These are phyloP conservation scores for Bimastos eiseni DNA, from an alignment of 2,888 invertebrate genomes.

Conservation along the genomic window DNA sequence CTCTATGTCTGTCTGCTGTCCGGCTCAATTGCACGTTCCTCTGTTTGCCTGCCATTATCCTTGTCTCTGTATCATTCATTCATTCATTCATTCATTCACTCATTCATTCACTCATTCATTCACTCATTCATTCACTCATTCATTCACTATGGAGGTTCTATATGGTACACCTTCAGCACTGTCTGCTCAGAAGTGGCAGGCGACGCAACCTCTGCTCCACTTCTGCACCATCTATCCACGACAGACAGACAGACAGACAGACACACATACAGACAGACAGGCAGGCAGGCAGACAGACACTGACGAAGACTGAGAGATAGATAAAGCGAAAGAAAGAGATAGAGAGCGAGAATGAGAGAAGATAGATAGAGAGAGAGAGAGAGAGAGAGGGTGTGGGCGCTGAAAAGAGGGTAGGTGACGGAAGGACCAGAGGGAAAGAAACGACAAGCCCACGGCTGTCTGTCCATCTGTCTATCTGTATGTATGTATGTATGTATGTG, in stretches of 20 bases:
- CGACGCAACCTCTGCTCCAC: no score
- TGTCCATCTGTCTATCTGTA: no score
- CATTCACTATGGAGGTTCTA: no score
- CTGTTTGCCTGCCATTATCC: neutral
- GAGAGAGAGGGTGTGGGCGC: neutral
- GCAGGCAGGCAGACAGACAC: slow-evolving; percentile 4
- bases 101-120: no score
- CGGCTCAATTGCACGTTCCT: no score
- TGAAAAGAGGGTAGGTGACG: neutral
- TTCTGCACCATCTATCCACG: neutral
- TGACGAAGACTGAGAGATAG: slow-evolving; percentile 23
- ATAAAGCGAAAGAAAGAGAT: neutral
- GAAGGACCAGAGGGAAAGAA: neutral
- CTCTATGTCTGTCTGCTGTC: neutral
- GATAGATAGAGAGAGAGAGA: slow-evolving; percentile 22
- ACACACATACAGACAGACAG: neutral
- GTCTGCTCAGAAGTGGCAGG: no score
- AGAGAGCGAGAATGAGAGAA: neutral
- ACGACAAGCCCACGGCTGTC: neutral
- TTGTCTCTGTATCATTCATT: no score
- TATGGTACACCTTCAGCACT: no score
- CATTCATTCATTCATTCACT: no score
- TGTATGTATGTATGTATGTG: no score
- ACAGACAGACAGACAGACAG: neutral
- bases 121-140: no score